A percentile compares a stretch with the other conserved stretches of the same genome.
phyloP scores from a whole-genome alignment of 1,140 invertebrate species.

The Laupala kohalensis region DNA sequence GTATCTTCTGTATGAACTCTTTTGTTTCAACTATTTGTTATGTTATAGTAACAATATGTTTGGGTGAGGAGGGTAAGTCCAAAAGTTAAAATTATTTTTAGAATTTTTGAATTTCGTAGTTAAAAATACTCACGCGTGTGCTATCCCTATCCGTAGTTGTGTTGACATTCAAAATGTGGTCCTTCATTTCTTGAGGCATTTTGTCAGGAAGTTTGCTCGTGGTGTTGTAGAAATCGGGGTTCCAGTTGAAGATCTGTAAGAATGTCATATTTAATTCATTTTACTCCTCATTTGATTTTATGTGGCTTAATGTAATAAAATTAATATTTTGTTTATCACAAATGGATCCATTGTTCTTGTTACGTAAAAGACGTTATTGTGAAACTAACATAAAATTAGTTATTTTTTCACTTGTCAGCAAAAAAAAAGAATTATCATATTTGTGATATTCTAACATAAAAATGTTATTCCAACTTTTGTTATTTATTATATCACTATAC shows the following conservation, averaged over 20 bases:
- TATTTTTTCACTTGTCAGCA: neutral
- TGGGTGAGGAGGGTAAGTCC: no score
- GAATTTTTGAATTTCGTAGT: no score
- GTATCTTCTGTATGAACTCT: no score
- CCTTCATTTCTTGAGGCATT: constrained; percentile 62
- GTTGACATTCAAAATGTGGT: constrained; percentile 38
- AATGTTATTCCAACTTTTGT: no score
- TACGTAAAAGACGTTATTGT: neutral
- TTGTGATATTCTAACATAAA: no score
- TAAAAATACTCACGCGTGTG: no score
- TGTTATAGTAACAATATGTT: no score
- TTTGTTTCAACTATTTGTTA: no score
- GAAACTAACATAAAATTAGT: neutral
- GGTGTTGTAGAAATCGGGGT: constrained; percentile 58
- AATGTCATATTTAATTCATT: neutral
- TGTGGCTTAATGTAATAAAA: neutral
- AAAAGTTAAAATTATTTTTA: no score
- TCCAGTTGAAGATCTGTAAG: constrained; percentile 67
- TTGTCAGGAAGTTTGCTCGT: constrained; percentile 49
- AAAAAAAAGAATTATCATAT: neutral
- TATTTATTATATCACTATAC: no score
- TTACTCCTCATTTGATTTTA: neutral
- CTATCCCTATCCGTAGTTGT: no score
- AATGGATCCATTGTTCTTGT: neutral
- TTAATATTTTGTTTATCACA: neutral